A percentile compares a stretch with the other conserved stretches of the same genome.
phyloP scores from a whole-genome alignment of 2,797 vertebrate genomes.

The Hipposideros larvatus region DNA sequence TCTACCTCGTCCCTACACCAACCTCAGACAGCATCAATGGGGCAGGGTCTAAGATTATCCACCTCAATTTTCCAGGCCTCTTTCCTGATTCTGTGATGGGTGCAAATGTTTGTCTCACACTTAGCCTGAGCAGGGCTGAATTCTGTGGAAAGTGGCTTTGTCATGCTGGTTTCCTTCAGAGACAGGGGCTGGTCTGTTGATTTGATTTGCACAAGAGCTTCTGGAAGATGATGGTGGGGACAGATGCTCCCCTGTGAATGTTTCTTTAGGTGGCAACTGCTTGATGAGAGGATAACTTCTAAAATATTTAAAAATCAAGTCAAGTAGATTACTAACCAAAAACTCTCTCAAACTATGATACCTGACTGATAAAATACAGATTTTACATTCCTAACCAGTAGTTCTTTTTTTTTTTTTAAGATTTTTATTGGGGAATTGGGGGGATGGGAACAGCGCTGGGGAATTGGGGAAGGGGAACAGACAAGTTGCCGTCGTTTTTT shows the following conservation, averaged over 20 bases:
- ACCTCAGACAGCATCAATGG: background rate
- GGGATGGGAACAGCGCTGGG: too few relatives aligned
- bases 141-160: background rate
- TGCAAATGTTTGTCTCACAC: background rate
- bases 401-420: background rate
- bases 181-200: too few relatives aligned
- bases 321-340: background rate
- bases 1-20: background rate
- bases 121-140: background rate
- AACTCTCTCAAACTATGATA: background rate
- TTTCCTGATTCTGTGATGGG: background rate
- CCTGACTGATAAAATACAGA: background rate
- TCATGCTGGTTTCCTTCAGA: background rate
- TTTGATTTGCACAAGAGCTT: background rate
- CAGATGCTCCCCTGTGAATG: background rate
- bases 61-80: background rate
- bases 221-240: background rate
- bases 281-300: background rate
- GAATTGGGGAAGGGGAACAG: too few relatives aligned
- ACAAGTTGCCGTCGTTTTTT: too few relatives aligned
- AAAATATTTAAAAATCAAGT: slow-evolving; percentile 22
- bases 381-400: background rate
- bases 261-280: background rate
- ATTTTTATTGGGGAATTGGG: too few relatives aligned
- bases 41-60: background rate